phyloP scores from a whole-genome alignment of 1,140 invertebrate species.

The Tribolium castaneum region DNA sequence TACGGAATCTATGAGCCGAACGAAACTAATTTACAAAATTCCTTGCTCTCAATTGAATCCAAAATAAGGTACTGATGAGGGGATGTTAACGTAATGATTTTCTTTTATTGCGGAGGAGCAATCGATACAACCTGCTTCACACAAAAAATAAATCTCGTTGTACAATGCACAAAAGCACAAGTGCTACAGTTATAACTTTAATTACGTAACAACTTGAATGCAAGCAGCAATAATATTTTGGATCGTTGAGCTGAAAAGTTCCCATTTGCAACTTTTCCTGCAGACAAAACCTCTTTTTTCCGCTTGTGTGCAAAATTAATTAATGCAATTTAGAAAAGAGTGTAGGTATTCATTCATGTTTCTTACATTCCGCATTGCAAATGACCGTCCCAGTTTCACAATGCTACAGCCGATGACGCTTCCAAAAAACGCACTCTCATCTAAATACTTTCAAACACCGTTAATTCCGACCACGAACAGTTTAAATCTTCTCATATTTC shows the following conservation, averaged over 20 bases:
- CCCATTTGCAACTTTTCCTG: constrained; percentile 8
- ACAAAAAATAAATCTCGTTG: background rate
- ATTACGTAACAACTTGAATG: constrained; percentile 15
- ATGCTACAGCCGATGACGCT: background rate
- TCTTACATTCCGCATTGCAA: constrained; percentile 7
- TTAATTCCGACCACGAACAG: background rate
- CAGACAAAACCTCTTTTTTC: constrained; percentile 20
- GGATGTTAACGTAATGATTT: background rate
- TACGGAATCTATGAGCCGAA: constrained; percentile 7
- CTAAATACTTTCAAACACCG: background rate
- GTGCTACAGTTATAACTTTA: constrained; percentile 14
- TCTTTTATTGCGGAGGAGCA: background rate
- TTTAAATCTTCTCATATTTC: constrained; percentile 10
- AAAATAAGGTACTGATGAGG: background rate
- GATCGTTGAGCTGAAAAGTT: constrained; percentile 10
- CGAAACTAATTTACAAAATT: constrained; percentile 4
- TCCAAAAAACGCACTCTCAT: background rate
- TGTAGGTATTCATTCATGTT: constrained; percentile 12
- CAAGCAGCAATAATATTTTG: constrained; percentile 12
- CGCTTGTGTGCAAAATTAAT: constrained; percentile 25
- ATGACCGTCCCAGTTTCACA: constrained; percentile 6
- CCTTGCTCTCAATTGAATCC: background rate
- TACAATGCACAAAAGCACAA: background rate
- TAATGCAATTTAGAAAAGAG: constrained; percentile 29
- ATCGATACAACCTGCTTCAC: background rate